phyloP scores from a whole-genome alignment of 2,888 invertebrate species.

The Stenoptilia bipunctidactyla region DNA sequence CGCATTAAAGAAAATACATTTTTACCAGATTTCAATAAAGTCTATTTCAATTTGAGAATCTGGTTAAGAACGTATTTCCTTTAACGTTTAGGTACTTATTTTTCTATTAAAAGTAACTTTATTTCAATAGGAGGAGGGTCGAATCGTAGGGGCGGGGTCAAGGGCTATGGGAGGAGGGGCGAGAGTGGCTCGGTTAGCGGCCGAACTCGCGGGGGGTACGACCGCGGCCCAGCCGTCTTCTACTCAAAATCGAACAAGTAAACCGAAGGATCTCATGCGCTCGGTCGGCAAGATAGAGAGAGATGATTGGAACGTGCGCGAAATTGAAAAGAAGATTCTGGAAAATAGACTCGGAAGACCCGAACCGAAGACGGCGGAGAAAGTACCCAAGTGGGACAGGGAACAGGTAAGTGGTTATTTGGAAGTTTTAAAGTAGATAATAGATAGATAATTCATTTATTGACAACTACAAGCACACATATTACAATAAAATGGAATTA shows the following conservation, averaged over 20 bases:
- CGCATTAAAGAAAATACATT: no score
- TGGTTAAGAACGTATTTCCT: no score
- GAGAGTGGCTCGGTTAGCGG: constrained; percentile 68
- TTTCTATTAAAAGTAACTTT: no score
- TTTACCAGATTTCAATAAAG: no score
- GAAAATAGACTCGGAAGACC: constrained; percentile 80
- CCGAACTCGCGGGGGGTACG: constrained; percentile 79
- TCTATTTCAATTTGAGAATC: no score
- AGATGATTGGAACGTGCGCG: constrained; percentile 91
- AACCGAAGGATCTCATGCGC: constrained; percentile 87
- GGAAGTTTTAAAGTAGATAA: no score
- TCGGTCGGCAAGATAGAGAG: constrained; percentile 91
- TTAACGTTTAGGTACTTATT: no score
- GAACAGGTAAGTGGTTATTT: constrained; percentile 71
- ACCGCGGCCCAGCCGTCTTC: constrained; percentile 47
- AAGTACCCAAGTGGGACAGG: constrained; percentile 92
- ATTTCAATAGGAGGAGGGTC: constrained; percentile 52
- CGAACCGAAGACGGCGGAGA: constrained; percentile 74
- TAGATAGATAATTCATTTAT: no score
- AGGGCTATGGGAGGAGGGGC: constrained; percentile 39
- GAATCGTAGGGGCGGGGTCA: constrained; percentile 41
- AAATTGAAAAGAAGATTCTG: constrained; percentile 90
- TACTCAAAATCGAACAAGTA: constrained; percentile 33
- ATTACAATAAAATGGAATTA: no score
- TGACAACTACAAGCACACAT: no score